A percentile compares a stretch with the other conserved stretches of the same genome.
Evolutionary conservation across 2,797 vertebrate genomes (phyloP).

Genomic region (Brachymystax lenok): DNA sequence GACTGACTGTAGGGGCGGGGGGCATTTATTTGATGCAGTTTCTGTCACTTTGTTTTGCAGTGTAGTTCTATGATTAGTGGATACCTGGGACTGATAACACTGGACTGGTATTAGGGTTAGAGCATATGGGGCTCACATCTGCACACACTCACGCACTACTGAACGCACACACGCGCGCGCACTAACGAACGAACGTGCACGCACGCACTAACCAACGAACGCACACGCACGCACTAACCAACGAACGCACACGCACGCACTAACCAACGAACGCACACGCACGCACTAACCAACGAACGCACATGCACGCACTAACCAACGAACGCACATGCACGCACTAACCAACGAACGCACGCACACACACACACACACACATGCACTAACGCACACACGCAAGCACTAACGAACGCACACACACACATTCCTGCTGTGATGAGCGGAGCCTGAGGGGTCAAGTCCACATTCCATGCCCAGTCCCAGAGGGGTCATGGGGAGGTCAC

Average conservation of each 20-base stretch:
- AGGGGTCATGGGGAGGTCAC: conserved; percentile 22
- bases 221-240: no score
- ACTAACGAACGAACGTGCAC: neutral
- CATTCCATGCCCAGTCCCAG: conserved; percentile 29
- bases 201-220: conserved; percentile 16
- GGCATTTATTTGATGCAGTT: neutral
- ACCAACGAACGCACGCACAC: neutral
- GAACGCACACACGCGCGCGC: conserved; percentile 4
- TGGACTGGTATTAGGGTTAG: conserved; percentile 59
- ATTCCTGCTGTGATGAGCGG: neutral
- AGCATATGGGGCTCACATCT: conserved; percentile 71
- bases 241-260: no score
- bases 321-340: neutral
- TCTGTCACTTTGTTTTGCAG: conserved; percentile 21
- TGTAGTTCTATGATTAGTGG: conserved; percentile 62
- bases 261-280: no score
- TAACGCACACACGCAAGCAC: conserved; percentile 1
- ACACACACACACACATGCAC: conserved; percentile 17
- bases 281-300: neutral
- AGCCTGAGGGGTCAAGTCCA: conserved; percentile 55
- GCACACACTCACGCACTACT: neutral
- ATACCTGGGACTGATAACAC: conserved; percentile 66
- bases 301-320: conserved; percentile 1
- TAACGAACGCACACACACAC: conserved; percentile 9
- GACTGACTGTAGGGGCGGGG: no score